Base-by-base conservation (phyloP, 2,113 vertebrate genomes). In the Osmerus mordax region DNA sequence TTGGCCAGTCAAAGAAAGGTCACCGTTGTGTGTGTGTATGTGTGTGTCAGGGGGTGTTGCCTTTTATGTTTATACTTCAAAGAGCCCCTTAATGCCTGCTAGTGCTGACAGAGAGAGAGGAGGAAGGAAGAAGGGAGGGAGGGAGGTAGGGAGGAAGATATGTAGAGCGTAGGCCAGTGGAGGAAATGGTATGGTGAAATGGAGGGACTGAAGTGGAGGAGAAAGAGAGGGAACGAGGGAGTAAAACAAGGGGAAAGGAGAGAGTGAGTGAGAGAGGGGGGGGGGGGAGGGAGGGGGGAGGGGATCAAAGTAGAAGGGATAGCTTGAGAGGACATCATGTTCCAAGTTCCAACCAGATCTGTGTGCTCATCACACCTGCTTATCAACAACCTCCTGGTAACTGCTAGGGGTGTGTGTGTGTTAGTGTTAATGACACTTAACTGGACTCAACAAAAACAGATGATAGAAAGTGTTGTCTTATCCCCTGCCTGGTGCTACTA, bases 1-100 rank as follows among this genome's bases (percentile, higher is more conserved):
- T 75, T n/a, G 65, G 80, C 79, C 84, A 78, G 77, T 86, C 79
- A 91, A 85, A 86, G 89, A 92, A 93, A 91, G 89, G 91, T 91
- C 86, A 89, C 4, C 12, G 69, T 71, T 72, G 70, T 51, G 76
- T 71, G 74, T 74, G 78, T 74, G 77, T 75, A 71, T 76, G 79
- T 76, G 73, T 16, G 66, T 61, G 25, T 28, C 25, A 28, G 87
- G 81, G 74, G 79, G 69, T 73, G 74, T 23, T 25, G 58, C 78
- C 82, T 91, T 91, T 91, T 79, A 89, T 90, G 78, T 89, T 86
- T 82, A 80, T 77, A 80, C 82, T 87, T 87, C 81, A 91, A 89
- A 91, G 77, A 62, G 63, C 69, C 60, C 29, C 67, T 81, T 80
- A 68, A 71, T 68, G 36, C 78, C 75, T 7, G 32, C 32, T 29